phyloP scores from a whole-genome alignment of 2,888 invertebrate genomes.

The Megamerina dolium region DNA sequence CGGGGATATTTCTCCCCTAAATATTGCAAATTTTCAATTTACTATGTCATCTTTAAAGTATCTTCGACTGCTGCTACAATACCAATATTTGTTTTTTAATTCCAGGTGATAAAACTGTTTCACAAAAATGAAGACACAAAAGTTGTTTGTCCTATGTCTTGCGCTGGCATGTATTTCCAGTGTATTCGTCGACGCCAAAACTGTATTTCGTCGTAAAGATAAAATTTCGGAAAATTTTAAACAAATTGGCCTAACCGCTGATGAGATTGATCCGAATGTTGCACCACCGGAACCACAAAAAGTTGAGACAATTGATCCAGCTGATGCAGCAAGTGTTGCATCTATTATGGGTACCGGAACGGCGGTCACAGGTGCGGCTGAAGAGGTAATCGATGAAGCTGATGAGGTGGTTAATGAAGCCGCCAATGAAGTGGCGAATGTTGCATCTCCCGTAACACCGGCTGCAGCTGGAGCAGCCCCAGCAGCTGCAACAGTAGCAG shows the following conservation, averaged over 20 bases:
- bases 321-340: constrained; percentile 16
- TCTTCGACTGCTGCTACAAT: no score
- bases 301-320: constrained; percentile 20
- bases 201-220: constrained; percentile 35
- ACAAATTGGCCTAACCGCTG: constrained; percentile 37
- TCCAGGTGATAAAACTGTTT: no score
- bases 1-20: no score
- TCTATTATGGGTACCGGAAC: constrained; percentile 8
- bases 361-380: not conserved
- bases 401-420: constrained; percentile 26
- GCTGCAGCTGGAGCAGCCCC: constrained; percentile 10
- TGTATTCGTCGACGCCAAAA: constrained; percentile 25
- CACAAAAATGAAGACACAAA: no score
- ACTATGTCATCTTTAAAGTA: no score
- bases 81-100: no score
- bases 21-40: no score
- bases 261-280: constrained; percentile 47
- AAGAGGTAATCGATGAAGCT: constrained; percentile 31
- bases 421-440: constrained; percentile 29
- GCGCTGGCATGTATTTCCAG: constrained; percentile 20
- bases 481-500: constrained; percentile 10
- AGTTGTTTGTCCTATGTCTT: no score
- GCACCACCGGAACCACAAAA: constrained; percentile 33
- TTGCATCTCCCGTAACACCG: not conserved
- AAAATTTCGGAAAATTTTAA: constrained; percentile 43